Base-by-base conservation (phyloP, 2,113 vertebrate species). In the Phalacrocorax carbo region DNA sequence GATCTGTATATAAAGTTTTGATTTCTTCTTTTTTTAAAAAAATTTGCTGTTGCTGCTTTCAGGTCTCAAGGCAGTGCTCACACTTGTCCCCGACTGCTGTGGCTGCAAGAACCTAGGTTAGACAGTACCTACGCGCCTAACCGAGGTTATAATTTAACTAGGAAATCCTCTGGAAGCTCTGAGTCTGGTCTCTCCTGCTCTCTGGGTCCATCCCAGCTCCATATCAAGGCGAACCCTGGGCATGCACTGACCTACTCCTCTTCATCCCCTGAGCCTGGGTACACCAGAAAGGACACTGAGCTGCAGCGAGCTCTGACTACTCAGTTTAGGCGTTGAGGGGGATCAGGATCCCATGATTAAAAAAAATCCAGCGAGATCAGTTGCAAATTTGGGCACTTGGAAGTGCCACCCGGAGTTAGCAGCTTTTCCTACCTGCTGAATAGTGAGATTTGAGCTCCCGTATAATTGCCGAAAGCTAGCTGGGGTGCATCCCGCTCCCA, bases 11-110 rank as follows among this genome's bases (percentile, higher is more conserved):
- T 0, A 27, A 69, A 1, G 15, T 5, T 25, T 32, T 29, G 17
- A 38, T 88, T 71, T 19, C 15, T 64, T 3, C 18, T 46, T 48
- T 27, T 40, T 20, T 11, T 38, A 5, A 38, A 38, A 0, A 6
- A 52, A 51, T 34, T 25, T 9, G 3, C 23, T 52, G 66, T 65
- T 38, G 38, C 23, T 60, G 19, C 49, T 75, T 27, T n/a, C 20
- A 13, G 44, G 22, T 38, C 15, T 58, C 0, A 0, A 25, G 44
- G 89, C 51, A n/a, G 16, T 0, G 29, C 78, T 72, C 13, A 0
- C 18, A 8, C 16, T 36, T 51, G 20, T 25, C 44, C 60, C 78
- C 70, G 82, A 65, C 25, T 2, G 2, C 2, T 32, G 78, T 4
- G 49, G 29, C 5, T 42, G 55, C 54, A 73, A 16, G 29, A 36